Evolutionary conservation across 2,888 invertebrate genomes (phyloP).

Genomic region (Microctonus aethiopoides): DNA sequence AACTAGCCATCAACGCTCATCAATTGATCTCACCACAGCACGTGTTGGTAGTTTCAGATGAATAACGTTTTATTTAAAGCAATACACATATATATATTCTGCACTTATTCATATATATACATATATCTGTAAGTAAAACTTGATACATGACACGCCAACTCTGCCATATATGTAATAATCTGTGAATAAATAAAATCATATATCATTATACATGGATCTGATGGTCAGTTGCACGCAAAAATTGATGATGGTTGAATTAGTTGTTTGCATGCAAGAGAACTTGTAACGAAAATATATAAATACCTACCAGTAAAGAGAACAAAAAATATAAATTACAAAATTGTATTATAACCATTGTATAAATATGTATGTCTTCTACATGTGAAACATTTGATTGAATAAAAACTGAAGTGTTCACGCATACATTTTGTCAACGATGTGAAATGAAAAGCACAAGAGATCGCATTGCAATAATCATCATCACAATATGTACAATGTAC

Average conservation of each 20-base stretch:
- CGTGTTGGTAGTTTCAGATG: slow-evolving; percentile 1
- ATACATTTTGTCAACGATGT: background rate
- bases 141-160: background rate
- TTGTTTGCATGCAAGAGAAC: background rate
- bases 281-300: background rate
- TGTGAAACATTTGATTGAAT: background rate
- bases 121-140: background rate
- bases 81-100: background rate
- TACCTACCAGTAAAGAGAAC: background rate
- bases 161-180: background rate
- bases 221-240: slow-evolving; percentile 4
- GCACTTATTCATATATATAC: too few species aligned
- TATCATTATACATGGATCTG: background rate
- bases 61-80: slow-evolving; percentile 2
- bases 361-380: background rate
- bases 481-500: too few species aligned
- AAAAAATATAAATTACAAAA: too few species aligned
- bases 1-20: slow-evolving; percentile 18
- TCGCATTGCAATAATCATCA: slow-evolving; percentile 10
- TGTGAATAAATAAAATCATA: background rate
- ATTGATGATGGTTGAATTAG: background rate
- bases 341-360: too few species aligned
- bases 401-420: background rate
- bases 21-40: slow-evolving; percentile 18
- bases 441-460: slow-evolving; percentile 7